Base-by-base conservation (phyloP, 2,797 vertebrate genomes). In the Podarcis lilfordi region DNA sequence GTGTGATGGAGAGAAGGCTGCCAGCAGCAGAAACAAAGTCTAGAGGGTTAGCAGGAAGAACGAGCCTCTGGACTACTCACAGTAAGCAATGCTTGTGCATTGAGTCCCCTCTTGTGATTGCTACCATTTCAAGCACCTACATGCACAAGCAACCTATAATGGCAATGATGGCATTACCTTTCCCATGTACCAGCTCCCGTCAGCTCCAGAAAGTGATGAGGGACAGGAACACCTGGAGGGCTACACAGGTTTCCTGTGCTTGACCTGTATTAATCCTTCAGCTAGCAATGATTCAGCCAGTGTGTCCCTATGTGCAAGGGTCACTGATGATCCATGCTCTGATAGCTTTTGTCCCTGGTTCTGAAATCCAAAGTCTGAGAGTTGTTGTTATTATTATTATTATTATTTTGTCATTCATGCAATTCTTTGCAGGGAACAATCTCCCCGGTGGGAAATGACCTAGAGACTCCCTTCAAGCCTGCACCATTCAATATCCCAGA, bases 401-500 rank as follows among this genome's bases (percentile, higher is more conserved):
- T 76, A 25, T 10, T 86, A 4, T 5, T 27, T 91, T 87, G 8
- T 15, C 3, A 55, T 3, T 90, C 84, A 85, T 32, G 32, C 61
- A 87, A 80, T 90, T 89, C 23, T 25, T 93, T 92, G 15, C 79
- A 97, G 97, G 97, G 96, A 0, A 6, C 32, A 1, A 86, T 97
- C 91, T 94, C 95, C 74, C 94, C 96, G 1, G 55, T 92, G 92
- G 94, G 94, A 82, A 93, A 93, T 50, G 77, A 90, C 11, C 13
- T 78, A 0, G 88, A 72, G 27, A 97, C 97, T 23, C 97, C 97
- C 0, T 98, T 97, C 76, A 8, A 93, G 13, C 95, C 98, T 0
- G 1, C 69, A 4, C 95, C 94, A 21, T 98, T 98, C 74, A 43
- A 86, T 61, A 92, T 98, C 75, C 97, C 97, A 0, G 92, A 96